A percentile compares a stretch with the other conserved stretches of the same genome.
Evolutionary conservation across 2,888 invertebrate species (phyloP).

Genomic region (Listrodromus nycthemerus): DNA sequence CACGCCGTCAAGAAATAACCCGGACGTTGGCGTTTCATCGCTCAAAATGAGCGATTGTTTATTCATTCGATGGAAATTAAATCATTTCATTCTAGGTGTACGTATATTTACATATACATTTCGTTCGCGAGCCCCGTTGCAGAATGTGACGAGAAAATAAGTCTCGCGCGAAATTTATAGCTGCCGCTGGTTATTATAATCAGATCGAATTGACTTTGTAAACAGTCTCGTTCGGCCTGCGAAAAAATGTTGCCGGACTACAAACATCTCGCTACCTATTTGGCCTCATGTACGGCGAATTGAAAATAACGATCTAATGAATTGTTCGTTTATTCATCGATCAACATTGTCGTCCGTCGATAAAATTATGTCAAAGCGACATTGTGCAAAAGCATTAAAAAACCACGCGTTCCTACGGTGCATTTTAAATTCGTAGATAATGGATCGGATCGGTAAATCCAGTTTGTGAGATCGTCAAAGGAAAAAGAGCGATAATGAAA

Average conservation of each 20-base stretch:
- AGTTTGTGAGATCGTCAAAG: constrained; percentile 43
- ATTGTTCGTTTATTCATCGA: constrained; percentile 48
- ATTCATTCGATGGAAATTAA: constrained; percentile 10
- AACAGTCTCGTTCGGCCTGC: background rate
- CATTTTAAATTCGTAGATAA: constrained; percentile 50
- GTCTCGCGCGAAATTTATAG: constrained; percentile 14
- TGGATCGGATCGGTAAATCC: constrained; percentile 44
- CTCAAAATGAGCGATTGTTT: constrained; percentile 6
- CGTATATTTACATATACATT: background rate
- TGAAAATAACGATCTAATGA: constrained; percentile 16
- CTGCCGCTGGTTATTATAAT: constrained; percentile 26
- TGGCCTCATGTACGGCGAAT: background rate
- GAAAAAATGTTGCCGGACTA: background rate
- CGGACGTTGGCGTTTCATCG: background rate
- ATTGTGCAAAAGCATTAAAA: constrained; percentile 44
- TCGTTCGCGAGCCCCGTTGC: background rate
- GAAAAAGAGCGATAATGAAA: constrained; percentile 28
- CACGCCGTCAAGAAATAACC: background rate
- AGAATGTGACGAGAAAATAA: constrained; percentile 6
- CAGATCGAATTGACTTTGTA: constrained; percentile 33
- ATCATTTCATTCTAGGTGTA: background rate
- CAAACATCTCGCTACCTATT: background rate
- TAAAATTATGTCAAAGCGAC: constrained; percentile 44
- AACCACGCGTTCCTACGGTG: background rate
- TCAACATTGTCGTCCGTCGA: constrained; percentile 24